phyloP scores from a whole-genome alignment of 2,888 invertebrate species.

The Mechanitis messenoides region DNA sequence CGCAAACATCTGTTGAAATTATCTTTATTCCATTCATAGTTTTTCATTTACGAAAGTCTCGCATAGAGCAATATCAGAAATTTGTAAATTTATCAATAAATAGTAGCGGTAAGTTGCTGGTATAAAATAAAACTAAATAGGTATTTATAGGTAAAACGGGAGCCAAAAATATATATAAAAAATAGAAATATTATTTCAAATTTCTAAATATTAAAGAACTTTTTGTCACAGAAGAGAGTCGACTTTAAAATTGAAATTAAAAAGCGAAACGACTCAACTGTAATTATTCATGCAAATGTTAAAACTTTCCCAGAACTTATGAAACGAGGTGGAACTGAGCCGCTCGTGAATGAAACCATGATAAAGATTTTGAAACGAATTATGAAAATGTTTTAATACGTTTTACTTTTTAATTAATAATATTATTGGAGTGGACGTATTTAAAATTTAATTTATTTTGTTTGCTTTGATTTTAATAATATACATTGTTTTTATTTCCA shows the following conservation, averaged over 20 bases:
- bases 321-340: conserved; percentile 21
- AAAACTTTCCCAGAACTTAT: conserved; percentile 22
- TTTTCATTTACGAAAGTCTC: background rate
- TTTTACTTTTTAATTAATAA: background rate
- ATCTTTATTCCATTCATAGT: background rate
- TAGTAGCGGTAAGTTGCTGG: too few species aligned
- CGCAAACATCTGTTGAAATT: too few species aligned
- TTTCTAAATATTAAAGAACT: conserved; percentile 16
- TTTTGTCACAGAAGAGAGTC: conserved; percentile 9
- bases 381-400: conserved; percentile 2
- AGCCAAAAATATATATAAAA: background rate
- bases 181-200: background rate
- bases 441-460: too few species aligned
- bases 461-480: too few species aligned
- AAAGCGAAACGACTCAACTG: conserved; percentile 21
- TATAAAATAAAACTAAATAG: too few species aligned
- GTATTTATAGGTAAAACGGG: too few species aligned
- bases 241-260: conserved; percentile 20
- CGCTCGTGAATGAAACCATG: conserved; percentile 9
- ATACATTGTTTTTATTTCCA: too few species aligned
- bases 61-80: background rate
- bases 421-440: background rate
- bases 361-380: conserved; percentile 3
- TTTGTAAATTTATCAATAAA: background rate
- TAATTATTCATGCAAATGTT: conserved; percentile 20